A percentile compares a stretch with the other conserved stretches of the same genome.
Evolutionary conservation across 2,113 vertebrate species (phyloP).

Genomic region (Willisornis vidua): DNA sequence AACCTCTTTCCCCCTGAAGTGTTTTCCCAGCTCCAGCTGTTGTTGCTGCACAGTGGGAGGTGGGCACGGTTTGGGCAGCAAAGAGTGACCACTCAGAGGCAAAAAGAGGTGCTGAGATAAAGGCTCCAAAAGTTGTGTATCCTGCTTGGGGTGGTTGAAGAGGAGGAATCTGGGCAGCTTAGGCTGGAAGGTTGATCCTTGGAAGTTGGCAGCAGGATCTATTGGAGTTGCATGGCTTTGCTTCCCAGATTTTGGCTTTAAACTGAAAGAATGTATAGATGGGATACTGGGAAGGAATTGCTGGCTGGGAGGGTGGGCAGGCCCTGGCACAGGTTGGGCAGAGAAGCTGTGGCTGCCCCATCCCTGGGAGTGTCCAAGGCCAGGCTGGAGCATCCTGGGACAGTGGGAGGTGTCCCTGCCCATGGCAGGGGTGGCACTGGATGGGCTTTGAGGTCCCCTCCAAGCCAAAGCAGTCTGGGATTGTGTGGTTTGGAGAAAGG

Average conservation of each 20-base stretch:
- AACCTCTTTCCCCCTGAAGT: neutral
- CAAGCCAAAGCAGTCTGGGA: neutral
- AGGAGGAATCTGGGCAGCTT: neutral
- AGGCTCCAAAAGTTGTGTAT: neutral
- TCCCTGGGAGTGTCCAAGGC: neutral
- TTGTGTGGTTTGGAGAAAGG: neutral
- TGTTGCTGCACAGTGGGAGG: neutral
- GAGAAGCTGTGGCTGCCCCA: neutral
- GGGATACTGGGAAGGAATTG: neutral
- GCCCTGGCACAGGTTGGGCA: neutral
- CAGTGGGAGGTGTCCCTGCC: neutral
- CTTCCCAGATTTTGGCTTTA: neutral
- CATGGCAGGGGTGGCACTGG: neutral
- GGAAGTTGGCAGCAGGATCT: neutral
- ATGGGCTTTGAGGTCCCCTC: neutral
- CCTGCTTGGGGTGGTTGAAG: neutral
- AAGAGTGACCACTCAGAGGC: fast-evolving
- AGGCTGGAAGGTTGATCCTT: neutral
- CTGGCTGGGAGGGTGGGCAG: fast-evolving
- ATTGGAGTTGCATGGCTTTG: fast-evolving
- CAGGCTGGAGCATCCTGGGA: fast-evolving
- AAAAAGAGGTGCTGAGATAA: neutral
- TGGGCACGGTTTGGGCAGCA: fast-evolving
- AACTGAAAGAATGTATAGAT: neutral
- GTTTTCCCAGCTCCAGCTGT: neutral